phyloP scores from a whole-genome alignment of 2,888 invertebrate genomes.

The Aproaerema taeniolella region DNA sequence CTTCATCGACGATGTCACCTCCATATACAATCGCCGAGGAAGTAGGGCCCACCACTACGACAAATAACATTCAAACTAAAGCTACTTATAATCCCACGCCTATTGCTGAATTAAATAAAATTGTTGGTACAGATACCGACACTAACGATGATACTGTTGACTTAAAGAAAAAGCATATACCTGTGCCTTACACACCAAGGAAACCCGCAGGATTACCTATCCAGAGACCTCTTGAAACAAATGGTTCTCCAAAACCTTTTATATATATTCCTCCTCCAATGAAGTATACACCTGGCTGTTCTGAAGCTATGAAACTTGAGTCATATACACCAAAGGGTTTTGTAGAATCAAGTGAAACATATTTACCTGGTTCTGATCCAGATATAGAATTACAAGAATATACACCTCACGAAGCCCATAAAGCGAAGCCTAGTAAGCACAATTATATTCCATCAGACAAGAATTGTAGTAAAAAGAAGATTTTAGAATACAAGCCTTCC shows the following conservation, averaged over 20 bases:
- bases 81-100: constrained; percentile 81
- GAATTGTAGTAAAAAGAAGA: constrained; percentile 50
- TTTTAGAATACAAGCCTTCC: constrained; percentile 64
- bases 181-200: constrained; percentile 71
- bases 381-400: constrained; percentile 58
- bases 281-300: constrained; percentile 58
- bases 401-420: constrained; percentile 47
- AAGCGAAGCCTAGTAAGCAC: constrained; percentile 39
- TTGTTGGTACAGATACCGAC: constrained; percentile 45
- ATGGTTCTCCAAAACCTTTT: constrained; percentile 56
- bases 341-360: constrained; percentile 52
- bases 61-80: constrained; percentile 45
- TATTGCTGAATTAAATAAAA: constrained; percentile 77
- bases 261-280: constrained; percentile 58
- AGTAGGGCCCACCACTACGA: constrained; percentile 23
- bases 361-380: constrained; percentile 58
- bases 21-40: constrained; percentile 8
- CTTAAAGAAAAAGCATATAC: constrained; percentile 64
- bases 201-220: constrained; percentile 57
- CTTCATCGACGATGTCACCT: constrained; percentile 28
- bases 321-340: constrained; percentile 58
- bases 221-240: constrained; percentile 50
- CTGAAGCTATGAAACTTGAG: constrained; percentile 49
- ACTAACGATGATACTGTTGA: constrained; percentile 47
- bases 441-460: constrained; percentile 69